Conservation (phyloP, 2,888 invertebrate genomes). For the Cremastobaeus sp. region DNA sequence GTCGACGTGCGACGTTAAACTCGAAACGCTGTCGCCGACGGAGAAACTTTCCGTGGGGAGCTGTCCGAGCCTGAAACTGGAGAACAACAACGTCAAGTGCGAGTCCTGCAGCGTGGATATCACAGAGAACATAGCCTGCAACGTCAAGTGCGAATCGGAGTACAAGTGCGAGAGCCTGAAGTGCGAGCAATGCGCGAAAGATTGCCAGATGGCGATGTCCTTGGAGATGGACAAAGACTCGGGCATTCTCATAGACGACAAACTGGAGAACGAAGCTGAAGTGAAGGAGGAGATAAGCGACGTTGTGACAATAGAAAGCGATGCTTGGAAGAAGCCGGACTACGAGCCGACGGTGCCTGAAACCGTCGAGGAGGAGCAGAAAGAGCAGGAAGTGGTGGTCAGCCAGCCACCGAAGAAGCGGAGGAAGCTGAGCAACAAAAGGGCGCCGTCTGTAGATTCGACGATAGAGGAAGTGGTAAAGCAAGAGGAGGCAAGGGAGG, state of each 20-base stretch:
- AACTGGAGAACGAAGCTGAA: conserved; percentile 73
- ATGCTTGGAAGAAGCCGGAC: conserved; percentile 75
- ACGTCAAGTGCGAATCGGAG: conserved; percentile 75
- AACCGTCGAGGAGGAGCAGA: conserved; percentile 55
- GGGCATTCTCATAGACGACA: conserved; percentile 73
- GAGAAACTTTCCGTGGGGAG: conserved; percentile 67
- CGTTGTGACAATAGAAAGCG: conserved; percentile 80
- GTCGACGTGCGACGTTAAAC: conserved; percentile 75
- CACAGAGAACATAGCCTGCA: conserved; percentile 69
- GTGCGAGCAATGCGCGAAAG: conserved; percentile 76
- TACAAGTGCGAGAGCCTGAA: conserved; percentile 75
- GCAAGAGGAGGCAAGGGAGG: conserved; percentile 65
- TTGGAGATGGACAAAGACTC: conserved; percentile 74
- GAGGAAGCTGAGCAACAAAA: conserved; percentile 32
- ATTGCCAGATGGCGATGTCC: conserved; percentile 73
- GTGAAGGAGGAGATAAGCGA: conserved; percentile 80
- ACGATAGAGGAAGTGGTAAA: conserved; percentile 44
- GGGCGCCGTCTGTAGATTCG: conserved; percentile 14
- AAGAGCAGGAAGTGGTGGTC: conserved; percentile 7
- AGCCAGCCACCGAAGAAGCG: conserved; percentile 41
- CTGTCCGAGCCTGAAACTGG: conserved; percentile 71
- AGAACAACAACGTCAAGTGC: conserved; percentile 77
- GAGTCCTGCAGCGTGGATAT: conserved; percentile 74
- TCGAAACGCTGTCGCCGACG: conserved; percentile 73
- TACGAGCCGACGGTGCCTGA: conserved; percentile 75